Evolutionary conservation across 2,113 vertebrate genomes (phyloP).

Genomic region (Myodes glareolus): DNA sequence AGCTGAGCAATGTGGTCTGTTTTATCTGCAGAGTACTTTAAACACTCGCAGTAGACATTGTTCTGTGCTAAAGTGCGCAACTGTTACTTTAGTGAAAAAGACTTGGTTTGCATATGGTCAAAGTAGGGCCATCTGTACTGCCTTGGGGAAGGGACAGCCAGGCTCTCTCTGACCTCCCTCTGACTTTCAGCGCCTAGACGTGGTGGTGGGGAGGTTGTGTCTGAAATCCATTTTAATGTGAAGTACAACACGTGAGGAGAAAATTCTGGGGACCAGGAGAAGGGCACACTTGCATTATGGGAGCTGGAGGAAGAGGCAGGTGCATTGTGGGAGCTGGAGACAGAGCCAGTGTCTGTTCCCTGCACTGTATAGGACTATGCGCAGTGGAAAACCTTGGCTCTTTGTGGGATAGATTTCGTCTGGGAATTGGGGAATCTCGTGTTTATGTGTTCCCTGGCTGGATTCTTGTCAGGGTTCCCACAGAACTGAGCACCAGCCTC

Average conservation of each 20-base stretch:
- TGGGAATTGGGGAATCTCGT: background rate
- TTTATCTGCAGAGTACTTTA: conserved; percentile 32
- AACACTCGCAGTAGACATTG: background rate
- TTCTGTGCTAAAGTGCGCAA: background rate
- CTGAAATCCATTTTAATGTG: background rate
- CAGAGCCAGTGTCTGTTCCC: background rate
- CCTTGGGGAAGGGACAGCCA: background rate
- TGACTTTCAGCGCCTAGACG: background rate
- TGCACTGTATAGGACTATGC: accelerated
- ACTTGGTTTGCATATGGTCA: conserved; percentile 24
- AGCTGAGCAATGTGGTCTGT: background rate
- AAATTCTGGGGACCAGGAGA: background rate
- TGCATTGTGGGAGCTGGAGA: conserved; percentile 3
- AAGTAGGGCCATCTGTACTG: conserved; percentile 11
- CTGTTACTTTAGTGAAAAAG: conserved; percentile 49
- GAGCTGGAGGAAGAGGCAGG: background rate
- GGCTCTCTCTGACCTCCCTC: background rate
- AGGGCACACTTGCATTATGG: background rate
- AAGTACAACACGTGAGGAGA: background rate
- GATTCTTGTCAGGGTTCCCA: background rate
- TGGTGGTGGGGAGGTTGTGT: background rate
- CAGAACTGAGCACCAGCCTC: background rate
- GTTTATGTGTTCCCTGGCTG: background rate
- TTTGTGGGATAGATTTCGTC: background rate
- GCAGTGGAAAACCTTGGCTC: background rate